Evolutionary conservation across 1,140 invertebrate species (phyloP).

Genomic region (Dreissena rostriformis): DNA sequence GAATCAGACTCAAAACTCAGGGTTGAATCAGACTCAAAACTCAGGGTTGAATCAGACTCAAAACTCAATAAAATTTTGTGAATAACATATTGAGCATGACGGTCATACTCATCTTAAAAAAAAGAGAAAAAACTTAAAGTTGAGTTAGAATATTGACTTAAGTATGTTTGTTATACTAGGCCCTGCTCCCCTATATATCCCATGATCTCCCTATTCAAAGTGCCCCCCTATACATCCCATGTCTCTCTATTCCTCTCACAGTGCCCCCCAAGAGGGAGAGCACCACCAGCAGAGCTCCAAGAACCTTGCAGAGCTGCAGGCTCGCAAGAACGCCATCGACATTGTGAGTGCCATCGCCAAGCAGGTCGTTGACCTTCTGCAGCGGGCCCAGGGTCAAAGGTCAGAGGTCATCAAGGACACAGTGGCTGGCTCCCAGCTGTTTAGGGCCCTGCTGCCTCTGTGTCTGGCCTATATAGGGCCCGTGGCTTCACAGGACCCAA

Average conservation of each 20-base stretch:
- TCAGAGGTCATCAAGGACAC: constrained; percentile 81
- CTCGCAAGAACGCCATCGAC: constrained; percentile 87
- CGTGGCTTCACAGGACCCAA: constrained; percentile 90
- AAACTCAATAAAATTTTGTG: not conserved
- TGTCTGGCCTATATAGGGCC: constrained; percentile 91
- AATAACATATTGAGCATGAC: not conserved
- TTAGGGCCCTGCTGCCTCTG: constrained; percentile 90
- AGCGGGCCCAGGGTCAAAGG: constrained; percentile 84
- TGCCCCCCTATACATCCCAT: too few relatives aligned
- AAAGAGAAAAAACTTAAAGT: not conserved
- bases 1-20: too few relatives aligned
- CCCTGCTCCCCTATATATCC: too few relatives aligned
- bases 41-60: too few relatives aligned
- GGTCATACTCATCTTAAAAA: not conserved
- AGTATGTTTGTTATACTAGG: not conserved
- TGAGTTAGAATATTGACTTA: not conserved
- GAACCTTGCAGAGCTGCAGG: constrained; percentile 87
- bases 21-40: too few relatives aligned
- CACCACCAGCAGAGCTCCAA: constrained; percentile 85
- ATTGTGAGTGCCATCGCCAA: constrained; percentile 89
- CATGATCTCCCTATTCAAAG: too few relatives aligned
- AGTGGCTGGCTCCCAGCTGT: constrained; percentile 82
- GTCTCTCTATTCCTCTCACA: constrained; percentile 75
- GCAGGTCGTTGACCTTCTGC: constrained; percentile 88
- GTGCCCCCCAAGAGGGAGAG: constrained; percentile 86